A percentile compares a stretch with the other conserved stretches of the same genome.
Conservation (phyloP, 2,113 vertebrate species). For the Aphelocoma coerulescens region DNA sequence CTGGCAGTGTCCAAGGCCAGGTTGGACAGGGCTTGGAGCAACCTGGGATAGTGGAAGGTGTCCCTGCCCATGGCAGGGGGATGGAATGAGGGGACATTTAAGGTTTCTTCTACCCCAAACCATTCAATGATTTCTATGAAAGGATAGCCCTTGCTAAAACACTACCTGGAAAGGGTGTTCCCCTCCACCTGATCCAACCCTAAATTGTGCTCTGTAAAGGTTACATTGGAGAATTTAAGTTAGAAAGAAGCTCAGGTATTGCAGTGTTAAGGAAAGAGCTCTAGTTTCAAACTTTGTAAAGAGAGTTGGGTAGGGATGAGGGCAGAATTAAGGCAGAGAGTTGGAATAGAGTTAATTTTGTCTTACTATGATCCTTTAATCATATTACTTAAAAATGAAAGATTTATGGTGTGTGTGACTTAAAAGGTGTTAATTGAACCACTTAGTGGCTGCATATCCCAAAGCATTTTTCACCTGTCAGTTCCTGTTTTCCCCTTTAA, state of each 20-base stretch:
- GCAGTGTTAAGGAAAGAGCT: neutral
- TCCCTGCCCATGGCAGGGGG: neutral
- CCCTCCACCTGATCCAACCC: neutral
- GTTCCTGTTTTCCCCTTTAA: neutral
- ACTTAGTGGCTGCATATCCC: constrained; percentile 36
- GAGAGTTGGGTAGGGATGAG: neutral
- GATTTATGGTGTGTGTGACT: constrained; percentile 18
- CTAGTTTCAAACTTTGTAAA: neutral
- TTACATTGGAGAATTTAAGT: neutral
- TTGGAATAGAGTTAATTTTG: neutral
- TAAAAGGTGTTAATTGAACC: constrained; percentile 58
- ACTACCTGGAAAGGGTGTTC: neutral
- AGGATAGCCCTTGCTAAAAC: neutral
- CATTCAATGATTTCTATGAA: neutral
- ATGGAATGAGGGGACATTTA: neutral
- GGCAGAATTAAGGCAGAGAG: neutral
- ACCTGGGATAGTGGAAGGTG: neutral
- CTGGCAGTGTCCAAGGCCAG: neutral
- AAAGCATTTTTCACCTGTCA: constrained; percentile 39
- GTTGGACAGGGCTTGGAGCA: neutral
- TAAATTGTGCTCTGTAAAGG: neutral
- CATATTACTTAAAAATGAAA: constrained; percentile 37
- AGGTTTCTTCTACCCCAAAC: neutral
- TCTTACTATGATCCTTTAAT: constrained; percentile 27
- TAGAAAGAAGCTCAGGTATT: neutral